phyloP scores from a whole-genome alignment of 2,113 vertebrate genomes.

The Galeopterus variegatus region DNA sequence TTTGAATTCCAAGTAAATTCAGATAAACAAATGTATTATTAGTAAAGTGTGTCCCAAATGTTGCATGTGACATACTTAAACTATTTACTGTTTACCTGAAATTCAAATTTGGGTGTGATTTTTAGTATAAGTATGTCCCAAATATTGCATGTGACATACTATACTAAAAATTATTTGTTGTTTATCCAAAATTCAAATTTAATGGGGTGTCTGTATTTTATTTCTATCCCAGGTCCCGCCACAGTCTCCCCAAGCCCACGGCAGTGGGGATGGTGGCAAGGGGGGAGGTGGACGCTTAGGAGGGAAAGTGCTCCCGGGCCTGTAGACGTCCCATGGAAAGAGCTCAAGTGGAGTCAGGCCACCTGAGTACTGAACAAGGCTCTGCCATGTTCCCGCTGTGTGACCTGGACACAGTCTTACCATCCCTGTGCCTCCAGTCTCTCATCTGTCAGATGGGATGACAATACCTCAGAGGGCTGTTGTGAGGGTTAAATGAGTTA shows the following conservation, averaged over 20 bases:
- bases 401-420: not conserved
- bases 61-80: not conserved
- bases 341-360: not conserved
- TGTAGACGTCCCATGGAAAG: not conserved
- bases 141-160: not conserved
- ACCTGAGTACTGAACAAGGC: not conserved
- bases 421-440: not conserved
- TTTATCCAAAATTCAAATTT: not conserved
- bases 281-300: not conserved
- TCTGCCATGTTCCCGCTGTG: not conserved
- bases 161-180: not conserved
- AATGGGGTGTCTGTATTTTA: not conserved
- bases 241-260: not conserved
- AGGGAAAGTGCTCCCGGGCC: not conserved
- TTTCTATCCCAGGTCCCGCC: not conserved
- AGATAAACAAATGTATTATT: slow-evolving; percentile 30
- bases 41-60: not conserved
- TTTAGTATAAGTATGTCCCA: not conserved
- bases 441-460: not conserved
- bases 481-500: not conserved
- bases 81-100: slow-evolving; percentile 1
- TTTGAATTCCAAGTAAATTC: slow-evolving; percentile 52
- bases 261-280: not conserved
- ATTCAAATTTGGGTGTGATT: not conserved
- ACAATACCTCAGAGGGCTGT: not conserved